Evolutionary conservation across 2,113 vertebrate species (phyloP).

Genomic region (Corvus hawaiiensis): DNA sequence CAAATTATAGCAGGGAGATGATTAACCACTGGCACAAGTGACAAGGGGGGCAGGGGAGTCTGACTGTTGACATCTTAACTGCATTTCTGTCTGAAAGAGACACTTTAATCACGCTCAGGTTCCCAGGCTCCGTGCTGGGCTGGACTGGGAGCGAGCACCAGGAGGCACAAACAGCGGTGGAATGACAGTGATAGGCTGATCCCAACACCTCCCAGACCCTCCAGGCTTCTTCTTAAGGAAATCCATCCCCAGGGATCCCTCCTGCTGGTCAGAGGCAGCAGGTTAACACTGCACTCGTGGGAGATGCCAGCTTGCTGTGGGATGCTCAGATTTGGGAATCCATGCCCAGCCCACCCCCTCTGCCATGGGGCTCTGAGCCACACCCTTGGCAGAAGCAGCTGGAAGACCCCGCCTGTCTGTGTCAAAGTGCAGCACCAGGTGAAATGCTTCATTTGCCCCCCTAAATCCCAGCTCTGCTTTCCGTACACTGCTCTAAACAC

Average conservation of each 20-base stretch:
- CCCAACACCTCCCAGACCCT: neutral
- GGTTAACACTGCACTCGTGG: fast-evolving
- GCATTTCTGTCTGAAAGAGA: neutral
- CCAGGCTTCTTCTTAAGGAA: neutral
- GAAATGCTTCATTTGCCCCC: neutral
- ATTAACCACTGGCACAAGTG: neutral
- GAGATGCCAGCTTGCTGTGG: neutral
- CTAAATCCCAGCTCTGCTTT: neutral
- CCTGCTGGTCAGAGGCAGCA: neutral
- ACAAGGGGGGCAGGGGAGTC: neutral
- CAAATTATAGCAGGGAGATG: neutral
- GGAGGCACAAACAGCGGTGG: neutral
- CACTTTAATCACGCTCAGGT: neutral
- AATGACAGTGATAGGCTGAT: neutral
- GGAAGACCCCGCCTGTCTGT: neutral
- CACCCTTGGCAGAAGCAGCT: neutral
- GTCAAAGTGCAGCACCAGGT: neutral
- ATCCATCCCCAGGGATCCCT: neutral
- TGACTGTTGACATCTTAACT: neutral
- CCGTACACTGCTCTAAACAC: neutral
- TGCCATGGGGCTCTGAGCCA: neutral
- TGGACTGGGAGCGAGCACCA: neutral
- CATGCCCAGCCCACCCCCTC: neutral
- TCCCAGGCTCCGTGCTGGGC: neutral
- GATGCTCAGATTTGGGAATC: neutral